Percentiles rank a stretch among this genome's conserved stretches.
These are phyloP conservation scores for Diploptera punctata DNA, from an alignment of 2,888 invertebrate species.

Conservation along the genomic window DNA sequence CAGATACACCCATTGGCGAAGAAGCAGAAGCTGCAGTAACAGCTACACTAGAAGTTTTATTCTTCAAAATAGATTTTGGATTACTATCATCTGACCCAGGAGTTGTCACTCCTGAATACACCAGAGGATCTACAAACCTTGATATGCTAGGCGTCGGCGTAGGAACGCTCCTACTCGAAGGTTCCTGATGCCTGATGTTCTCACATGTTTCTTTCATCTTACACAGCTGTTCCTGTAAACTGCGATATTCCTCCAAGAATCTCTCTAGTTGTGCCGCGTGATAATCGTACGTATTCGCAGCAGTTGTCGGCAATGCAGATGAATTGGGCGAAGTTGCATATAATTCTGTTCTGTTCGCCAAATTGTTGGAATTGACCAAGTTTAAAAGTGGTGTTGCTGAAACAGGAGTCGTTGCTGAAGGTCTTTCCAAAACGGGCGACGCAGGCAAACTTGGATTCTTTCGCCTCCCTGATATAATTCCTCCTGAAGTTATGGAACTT, in stretches of 20 bases:
- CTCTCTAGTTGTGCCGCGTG: conserved; percentile 80
- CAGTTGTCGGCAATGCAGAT: conserved; percentile 30
- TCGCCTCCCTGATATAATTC: conserved; percentile 46
- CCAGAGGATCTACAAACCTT: conserved; percentile 56
- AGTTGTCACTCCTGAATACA: conserved; percentile 54
- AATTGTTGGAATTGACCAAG: conserved; percentile 60
- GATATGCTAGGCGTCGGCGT: conserved; percentile 25
- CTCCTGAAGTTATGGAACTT: not conserved
- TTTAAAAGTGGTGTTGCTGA: conserved; percentile 66
- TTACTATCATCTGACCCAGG: conserved; percentile 59
- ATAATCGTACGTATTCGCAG: conserved; percentile 70
- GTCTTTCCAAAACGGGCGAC: conserved; percentile 63
- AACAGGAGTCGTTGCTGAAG: not conserved
- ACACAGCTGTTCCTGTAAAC: conserved; percentile 76
- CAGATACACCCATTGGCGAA: conserved; percentile 10
- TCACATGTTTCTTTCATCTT: conserved; percentile 83
- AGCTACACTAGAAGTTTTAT: conserved; percentile 54
- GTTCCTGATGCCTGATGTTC: conserved; percentile 62
- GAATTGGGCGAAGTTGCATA: conserved; percentile 28
- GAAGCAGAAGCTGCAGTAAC: conserved; percentile 34
- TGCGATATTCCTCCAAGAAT: conserved; percentile 80
- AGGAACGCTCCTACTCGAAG: conserved; percentile 17
- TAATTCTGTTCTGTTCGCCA: conserved; percentile 12
- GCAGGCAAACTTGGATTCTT: conserved; percentile 67
- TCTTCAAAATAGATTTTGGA: conserved; percentile 63